Evolutionary conservation across 2,888 invertebrate genomes (phyloP).

Genomic region (Cotesia congregata): DNA sequence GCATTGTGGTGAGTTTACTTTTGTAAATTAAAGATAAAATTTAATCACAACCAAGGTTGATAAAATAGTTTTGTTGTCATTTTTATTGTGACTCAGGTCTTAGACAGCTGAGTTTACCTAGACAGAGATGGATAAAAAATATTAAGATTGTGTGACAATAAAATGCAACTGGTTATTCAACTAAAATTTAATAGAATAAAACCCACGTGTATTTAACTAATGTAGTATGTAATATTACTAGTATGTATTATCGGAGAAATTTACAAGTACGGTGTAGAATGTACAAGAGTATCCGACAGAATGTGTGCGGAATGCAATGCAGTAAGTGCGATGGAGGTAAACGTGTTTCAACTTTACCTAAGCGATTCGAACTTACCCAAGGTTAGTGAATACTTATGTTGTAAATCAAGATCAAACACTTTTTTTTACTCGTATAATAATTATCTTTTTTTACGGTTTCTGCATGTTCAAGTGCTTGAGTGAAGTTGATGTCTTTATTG

Average conservation of each 20-base stretch:
- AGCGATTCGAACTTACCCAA: constrained; percentile 32
- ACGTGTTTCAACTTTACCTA: constrained; percentile 35
- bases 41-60: not conserved
- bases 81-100: not conserved
- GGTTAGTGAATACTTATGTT: constrained; percentile 9
- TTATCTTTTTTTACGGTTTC: not conserved
- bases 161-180: not conserved
- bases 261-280: not conserved
- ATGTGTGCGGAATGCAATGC: not conserved
- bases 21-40: not conserved
- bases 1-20: not conserved
- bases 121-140: too few relatives aligned
- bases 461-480: not conserved
- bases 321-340: constrained; percentile 30
- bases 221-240: not conserved
- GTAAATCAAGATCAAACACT: constrained; percentile 21
- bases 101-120: not conserved
- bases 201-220: not conserved
- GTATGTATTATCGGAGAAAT: not conserved
- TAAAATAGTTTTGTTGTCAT: not conserved
- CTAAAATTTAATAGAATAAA: not conserved
- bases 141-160: not conserved
- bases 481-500: not conserved
- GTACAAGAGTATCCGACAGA: not conserved
- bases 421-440: constrained; percentile 11